Conservation (phyloP, 2,113 vertebrate species). For the Tiliqua scincoides region DNA sequence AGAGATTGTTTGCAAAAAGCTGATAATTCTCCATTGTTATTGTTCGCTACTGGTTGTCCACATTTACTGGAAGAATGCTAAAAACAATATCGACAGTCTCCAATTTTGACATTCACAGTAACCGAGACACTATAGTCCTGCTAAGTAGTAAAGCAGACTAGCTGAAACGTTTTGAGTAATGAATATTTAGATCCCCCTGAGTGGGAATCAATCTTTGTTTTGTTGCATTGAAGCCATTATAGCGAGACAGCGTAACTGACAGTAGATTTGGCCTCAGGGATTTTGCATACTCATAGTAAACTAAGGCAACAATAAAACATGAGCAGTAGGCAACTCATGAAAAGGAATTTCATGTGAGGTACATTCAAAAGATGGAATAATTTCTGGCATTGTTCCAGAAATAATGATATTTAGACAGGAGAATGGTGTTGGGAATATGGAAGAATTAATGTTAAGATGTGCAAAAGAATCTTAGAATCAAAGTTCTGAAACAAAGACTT, state of each 20-base stretch:
- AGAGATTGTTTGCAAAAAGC: neutral
- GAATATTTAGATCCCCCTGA: slow-evolving; percentile 36
- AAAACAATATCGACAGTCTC: neutral
- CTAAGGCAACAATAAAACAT: slow-evolving; percentile 21
- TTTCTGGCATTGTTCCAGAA: slow-evolving; percentile 29
- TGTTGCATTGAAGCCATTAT: slow-evolving; percentile 27
- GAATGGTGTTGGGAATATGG: slow-evolving; percentile 7
- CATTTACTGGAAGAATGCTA: neutral
- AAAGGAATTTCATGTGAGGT: slow-evolving; percentile 47
- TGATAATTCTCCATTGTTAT: slow-evolving; percentile 8
- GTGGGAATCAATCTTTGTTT: slow-evolving; percentile 11
- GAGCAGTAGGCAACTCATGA: slow-evolving; percentile 49
- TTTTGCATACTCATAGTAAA: slow-evolving; percentile 43
- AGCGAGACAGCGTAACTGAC: slow-evolving; percentile 22
- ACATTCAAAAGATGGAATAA: slow-evolving; percentile 43
- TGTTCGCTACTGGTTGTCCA: neutral
- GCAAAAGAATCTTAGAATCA: slow-evolving; percentile 45
- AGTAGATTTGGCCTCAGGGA: slow-evolving; percentile 25
- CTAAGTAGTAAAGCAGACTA: slow-evolving; percentile 26
- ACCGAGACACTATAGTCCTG: slow-evolving; percentile 12
- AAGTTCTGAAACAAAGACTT: slow-evolving; percentile 44
- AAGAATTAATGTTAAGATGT: slow-evolving; percentile 55
- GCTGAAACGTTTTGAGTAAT: slow-evolving; percentile 29
- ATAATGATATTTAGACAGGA: slow-evolving; percentile 32
- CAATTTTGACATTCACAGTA: slow-evolving; percentile 1